Evolutionary conservation across 2,888 invertebrate genomes (phyloP), one percentile per base, ranked within the genome.

Genomic region (Cerceris rybyensis): DNA sequence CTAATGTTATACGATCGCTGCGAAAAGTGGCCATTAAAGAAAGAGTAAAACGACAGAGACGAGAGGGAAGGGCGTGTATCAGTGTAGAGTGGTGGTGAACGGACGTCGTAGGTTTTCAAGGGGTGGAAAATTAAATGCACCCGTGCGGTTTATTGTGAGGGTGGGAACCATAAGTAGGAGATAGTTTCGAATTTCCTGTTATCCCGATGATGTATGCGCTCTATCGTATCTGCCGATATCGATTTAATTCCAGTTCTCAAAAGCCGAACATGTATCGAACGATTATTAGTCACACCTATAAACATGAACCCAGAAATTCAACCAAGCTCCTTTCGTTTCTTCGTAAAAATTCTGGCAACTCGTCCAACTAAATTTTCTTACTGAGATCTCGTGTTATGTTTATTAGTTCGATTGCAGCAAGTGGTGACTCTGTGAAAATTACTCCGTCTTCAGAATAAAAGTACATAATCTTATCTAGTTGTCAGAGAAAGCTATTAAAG

Each of bases 11-110:
- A 87, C 83, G 86, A 83, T 74, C 64, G 41, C 50, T 59, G 78
- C 65, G 78, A 84, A 86, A 81, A 86, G 86, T 86, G 78, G 68
- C 84, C 82, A 77, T 86, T 85, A 86, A 86, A 81, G 78, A 74
- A 78, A 71, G 72, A 70, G 67, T 75, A 72, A 80, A 80, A 80
- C 17, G 50, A 43, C 28, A 50, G 63, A 66, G 49, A 6, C 43
- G 9, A 17, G 50, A n/a, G 70, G 4, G 11, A 50, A 52, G 43
- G 50, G 46, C 58, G 17, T 67, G 70, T 55, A 59, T 60, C 14
- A 28, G 46, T 54, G 64, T 46, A 65, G 64, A 57, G 39, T 43
- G 65, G 71, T 66, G 70, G 60, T 52, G 55, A 17, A 52, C 16
- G 49, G 17, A 63, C 75, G 70, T 75, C 73, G 75, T 76, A 70